Conservation (phyloP, 2,888 invertebrate genomes). For the Tenthredo mesomela region DNA sequence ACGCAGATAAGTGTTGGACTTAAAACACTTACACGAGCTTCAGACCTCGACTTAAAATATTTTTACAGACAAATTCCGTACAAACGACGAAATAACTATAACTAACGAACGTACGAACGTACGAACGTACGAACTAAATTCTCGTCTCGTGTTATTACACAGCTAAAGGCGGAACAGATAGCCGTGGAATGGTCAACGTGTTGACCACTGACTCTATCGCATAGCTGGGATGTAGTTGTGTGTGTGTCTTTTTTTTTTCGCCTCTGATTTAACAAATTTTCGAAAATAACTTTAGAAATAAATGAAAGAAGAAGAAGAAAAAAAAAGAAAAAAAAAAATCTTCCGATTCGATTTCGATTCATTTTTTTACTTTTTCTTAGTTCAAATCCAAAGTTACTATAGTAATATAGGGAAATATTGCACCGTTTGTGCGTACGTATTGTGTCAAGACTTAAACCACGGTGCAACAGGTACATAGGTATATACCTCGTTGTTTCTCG, state of each 20-base stretch:
- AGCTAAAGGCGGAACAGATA: conserved; percentile 16
- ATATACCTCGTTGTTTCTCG: conserved; percentile 31
- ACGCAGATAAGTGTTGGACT: neutral
- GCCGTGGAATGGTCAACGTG: conserved; percentile 35
- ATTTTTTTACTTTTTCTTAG: neutral
- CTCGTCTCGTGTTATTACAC: neutral
- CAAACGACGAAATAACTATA: neutral
- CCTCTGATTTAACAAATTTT: neutral
- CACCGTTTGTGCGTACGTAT: neutral
- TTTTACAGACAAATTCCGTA: conserved; percentile 60
- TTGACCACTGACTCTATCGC: neutral
- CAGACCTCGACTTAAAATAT: conserved; percentile 55
- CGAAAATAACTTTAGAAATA: neutral
- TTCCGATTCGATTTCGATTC: neutral
- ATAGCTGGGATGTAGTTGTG: neutral
- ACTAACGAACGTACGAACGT: neutral
- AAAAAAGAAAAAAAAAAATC: no score
- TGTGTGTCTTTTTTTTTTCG: neutral
- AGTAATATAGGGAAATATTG: neutral
- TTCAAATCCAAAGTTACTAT: neutral
- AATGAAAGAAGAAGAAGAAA: neutral
- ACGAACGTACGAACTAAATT: neutral
- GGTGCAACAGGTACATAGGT: neutral
- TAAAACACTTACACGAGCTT: conserved; percentile 5
- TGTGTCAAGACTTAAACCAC: neutral